These are phyloP conservation scores for Cephus spinipes DNA, from an alignment of 2,888 invertebrate species.

Conservation along the genomic window DNA sequence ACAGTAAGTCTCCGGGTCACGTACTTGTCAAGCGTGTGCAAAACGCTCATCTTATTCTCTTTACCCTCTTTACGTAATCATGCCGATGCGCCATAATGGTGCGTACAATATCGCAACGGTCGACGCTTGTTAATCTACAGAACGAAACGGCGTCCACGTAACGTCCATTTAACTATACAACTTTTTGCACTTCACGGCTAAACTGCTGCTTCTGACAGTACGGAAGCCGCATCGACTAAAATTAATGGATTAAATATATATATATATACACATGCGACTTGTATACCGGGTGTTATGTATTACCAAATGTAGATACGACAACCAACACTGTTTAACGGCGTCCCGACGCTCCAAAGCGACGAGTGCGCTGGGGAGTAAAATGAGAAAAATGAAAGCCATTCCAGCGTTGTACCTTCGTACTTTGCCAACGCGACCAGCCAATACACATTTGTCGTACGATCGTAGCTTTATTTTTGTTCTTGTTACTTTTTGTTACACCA, in stretches of 20 bases:
- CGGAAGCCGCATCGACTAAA: constrained; percentile 42
- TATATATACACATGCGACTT: not conserved
- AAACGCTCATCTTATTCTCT: not conserved
- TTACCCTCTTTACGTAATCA: constrained; percentile 1
- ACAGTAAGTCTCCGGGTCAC: not conserved
- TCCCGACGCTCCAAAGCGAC: not conserved
- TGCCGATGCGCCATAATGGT: not conserved
- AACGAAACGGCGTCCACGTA: constrained; percentile 9
- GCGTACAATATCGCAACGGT: constrained; percentile 4
- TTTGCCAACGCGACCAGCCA: not conserved
- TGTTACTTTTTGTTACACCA: not conserved
- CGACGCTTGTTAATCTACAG: not conserved
- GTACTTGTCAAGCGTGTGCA: not conserved
- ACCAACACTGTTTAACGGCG: not conserved
- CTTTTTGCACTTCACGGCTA: constrained; percentile 36
- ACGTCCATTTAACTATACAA: constrained; percentile 40
- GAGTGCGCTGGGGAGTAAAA: not conserved
- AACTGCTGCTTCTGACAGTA: constrained; percentile 41
- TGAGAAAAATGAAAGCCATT: not conserved
- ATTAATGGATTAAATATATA: constrained; percentile 45
- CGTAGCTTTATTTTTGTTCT: not conserved
- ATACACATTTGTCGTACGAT: not conserved
- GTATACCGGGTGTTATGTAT: not conserved
- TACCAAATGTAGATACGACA: constrained; percentile 1
- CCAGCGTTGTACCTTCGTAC: not conserved